Conservation (phyloP, 2,113 vertebrate species). For the Cryptomyrus ogoouensis region DNA sequence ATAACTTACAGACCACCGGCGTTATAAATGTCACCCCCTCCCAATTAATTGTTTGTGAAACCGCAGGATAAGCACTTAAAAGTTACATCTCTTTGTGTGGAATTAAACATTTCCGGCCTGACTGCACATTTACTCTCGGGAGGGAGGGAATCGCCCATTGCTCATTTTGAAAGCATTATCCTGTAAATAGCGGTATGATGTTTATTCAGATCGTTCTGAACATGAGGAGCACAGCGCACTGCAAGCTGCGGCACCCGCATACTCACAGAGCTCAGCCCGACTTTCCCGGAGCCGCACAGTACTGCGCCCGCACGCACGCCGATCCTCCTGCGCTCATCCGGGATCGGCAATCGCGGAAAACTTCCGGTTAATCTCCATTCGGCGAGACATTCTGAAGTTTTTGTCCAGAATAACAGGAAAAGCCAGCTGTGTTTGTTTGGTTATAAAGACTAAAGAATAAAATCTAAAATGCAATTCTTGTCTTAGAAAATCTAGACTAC, state of each 20-base stretch:
- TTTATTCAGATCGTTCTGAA: neutral
- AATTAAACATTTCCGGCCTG: neutral
- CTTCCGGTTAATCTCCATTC: neutral
- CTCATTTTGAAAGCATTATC: neutral
- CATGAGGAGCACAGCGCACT: neutral
- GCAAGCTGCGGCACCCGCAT: neutral
- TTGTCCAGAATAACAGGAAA: neutral
- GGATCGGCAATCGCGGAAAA: neutral
- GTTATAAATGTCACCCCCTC: neutral
- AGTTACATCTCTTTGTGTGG: neutral
- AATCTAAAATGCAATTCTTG: neutral
- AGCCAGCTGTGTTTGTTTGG: neutral
- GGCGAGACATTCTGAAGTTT: neutral
- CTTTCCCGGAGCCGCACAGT: neutral
- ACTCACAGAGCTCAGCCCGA: neutral
- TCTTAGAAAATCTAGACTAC: neutral
- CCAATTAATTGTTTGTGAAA: neutral
- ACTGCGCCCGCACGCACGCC: neutral
- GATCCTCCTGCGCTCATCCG: neutral
- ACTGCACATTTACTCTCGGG: neutral
- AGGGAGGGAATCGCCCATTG: neutral
- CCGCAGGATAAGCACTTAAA: neutral
- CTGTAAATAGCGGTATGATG: neutral
- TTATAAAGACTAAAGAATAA: neutral
- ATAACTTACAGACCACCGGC: neutral